These are phyloP conservation scores for Acromyrmex charruanus DNA, from an alignment of 1,140 invertebrate genomes.

Conservation along the genomic window DNA sequence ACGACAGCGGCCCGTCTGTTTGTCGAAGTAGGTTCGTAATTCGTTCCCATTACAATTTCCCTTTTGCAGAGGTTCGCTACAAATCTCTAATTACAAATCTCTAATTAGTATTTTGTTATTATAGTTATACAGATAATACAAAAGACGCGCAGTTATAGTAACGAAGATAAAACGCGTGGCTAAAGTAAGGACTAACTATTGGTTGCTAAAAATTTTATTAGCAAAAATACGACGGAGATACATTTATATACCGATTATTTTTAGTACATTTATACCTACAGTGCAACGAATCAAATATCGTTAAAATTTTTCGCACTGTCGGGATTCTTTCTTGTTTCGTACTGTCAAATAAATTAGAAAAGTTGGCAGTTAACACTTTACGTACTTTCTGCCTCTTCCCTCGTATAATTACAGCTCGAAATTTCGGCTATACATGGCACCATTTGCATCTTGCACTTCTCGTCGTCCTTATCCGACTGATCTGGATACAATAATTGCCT, in stretches of 20 bases:
- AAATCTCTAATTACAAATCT: constrained; percentile 85
- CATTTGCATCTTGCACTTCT: constrained; percentile 80
- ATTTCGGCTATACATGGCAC: constrained; percentile 86
- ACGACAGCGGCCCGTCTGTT: constrained; percentile 88
- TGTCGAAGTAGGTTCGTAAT: constrained; percentile 91
- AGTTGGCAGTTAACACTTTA: background rate
- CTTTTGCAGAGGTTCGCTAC: constrained; percentile 87
- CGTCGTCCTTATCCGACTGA: constrained; percentile 80
- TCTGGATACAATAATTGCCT: constrained; percentile 85
- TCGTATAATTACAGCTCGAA: constrained; percentile 86
- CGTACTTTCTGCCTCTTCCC: constrained; percentile 84
- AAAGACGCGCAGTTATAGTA: background rate
- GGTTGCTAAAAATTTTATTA: background rate
- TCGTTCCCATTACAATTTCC: constrained; percentile 90
- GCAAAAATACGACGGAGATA: background rate
- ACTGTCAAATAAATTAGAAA: background rate
- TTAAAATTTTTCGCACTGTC: background rate
- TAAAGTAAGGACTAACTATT: background rate
- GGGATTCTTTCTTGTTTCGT: background rate
- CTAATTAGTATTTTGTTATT: constrained; percentile 19
- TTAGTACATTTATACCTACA: background rate
- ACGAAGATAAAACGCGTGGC: background rate
- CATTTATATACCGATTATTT: background rate
- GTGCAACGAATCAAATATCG: background rate
- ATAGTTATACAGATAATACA: background rate